Evolutionary conservation across 2,113 vertebrate genomes (phyloP).

Genomic region (Aldabrachelys gigantea): DNA sequence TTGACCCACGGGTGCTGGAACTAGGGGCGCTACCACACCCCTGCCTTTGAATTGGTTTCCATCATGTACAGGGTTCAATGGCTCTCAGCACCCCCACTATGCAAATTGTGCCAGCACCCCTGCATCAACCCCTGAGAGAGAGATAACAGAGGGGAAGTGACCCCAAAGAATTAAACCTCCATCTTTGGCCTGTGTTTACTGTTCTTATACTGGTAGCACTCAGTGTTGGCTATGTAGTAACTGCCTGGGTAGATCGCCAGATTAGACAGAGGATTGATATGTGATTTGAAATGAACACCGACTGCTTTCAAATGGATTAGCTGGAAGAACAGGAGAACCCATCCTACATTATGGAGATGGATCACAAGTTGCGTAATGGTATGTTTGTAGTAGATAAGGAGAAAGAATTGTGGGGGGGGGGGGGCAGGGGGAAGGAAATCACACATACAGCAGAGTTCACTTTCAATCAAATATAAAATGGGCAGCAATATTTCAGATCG

Average conservation of each 20-base stretch:
- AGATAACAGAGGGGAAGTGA: not conserved
- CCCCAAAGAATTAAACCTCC: not conserved
- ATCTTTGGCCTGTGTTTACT: not conserved
- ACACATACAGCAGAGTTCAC: not conserved
- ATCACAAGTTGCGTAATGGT: not conserved
- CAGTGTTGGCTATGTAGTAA: not conserved
- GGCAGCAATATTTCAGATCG: not conserved
- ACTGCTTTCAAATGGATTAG: not conserved
- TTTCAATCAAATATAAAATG: not conserved
- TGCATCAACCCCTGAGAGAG: not conserved
- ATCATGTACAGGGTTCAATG: too few species aligned
- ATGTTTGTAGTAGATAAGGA: not conserved
- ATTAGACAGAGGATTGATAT: not conserved
- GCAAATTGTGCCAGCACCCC: too few species aligned
- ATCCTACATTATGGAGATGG: not conserved
- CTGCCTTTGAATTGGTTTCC: too few species aligned
- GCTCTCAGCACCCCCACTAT: too few species aligned
- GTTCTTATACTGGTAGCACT: not conserved
- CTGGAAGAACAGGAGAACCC: not conserved
- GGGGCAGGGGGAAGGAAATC: not conserved
- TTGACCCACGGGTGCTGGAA: not conserved
- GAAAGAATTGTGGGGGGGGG: not conserved
- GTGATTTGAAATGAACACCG: not conserved
- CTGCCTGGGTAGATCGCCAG: not conserved
- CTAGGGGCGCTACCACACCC: too few species aligned